A percentile compares a stretch with the other conserved stretches of the same genome.
phyloP scores from a whole-genome alignment of 2,797 vertebrate genomes.

The Premnoplex brunnescens region DNA sequence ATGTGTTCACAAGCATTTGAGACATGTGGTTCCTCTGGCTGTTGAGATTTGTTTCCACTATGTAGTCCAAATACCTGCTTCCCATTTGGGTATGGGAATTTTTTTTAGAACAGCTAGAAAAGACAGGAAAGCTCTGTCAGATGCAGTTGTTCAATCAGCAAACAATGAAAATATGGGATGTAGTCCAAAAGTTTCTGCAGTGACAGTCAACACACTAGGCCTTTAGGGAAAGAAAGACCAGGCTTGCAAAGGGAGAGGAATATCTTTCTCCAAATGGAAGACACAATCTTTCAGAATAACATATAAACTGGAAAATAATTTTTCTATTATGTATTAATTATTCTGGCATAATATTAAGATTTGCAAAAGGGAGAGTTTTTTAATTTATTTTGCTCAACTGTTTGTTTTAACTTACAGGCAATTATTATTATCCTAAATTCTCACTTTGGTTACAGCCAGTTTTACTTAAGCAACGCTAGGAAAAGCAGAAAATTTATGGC shows the following conservation, averaged over 20 bases:
- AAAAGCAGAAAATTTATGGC: not conserved
- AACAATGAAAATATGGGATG: not conserved
- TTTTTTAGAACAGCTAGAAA: conserved; percentile 27
- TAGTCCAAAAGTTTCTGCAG: not conserved
- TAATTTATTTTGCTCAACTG: not conserved
- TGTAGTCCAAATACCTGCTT: not conserved
- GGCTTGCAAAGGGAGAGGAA: not conserved
- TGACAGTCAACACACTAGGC: not conserved
- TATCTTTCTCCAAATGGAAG: not conserved
- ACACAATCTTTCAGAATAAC: not conserved
- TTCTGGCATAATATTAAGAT: not conserved
- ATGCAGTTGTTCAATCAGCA: not conserved
- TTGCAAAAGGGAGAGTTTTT: not conserved
- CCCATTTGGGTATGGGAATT: not conserved
- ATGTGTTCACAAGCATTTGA: not conserved
- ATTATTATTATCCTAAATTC: not conserved
- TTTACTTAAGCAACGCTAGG: not conserved
- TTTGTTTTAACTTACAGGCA: not conserved
- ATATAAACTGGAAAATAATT: not conserved
- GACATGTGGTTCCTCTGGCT: not conserved
- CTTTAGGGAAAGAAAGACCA: not conserved
- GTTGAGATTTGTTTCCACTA: not conserved
- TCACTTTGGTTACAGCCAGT: not conserved
- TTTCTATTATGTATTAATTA: not conserved
- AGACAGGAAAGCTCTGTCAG: not conserved